Percentiles rank a stretch among this genome's conserved stretches.
These are phyloP conservation scores for Pristionchus japonicus DNA, from an alignment of 2,888 invertebrate genomes.

Conservation along the genomic window DNA sequence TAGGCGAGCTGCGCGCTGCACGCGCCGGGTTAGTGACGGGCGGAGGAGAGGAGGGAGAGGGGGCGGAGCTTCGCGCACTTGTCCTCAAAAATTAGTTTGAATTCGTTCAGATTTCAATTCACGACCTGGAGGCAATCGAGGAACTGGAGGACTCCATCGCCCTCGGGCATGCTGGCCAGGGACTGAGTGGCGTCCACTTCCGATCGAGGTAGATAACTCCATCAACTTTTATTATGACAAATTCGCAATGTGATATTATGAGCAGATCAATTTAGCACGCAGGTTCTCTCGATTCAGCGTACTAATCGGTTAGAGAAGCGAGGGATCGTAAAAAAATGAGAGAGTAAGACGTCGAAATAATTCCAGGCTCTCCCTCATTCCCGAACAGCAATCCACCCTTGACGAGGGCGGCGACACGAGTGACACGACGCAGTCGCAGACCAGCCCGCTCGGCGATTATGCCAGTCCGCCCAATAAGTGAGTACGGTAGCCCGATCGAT, in stretches of 20 bases:
- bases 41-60: no score
- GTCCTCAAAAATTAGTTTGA: no score
- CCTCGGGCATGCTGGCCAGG: not conserved
- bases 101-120: not conserved
- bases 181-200: slow-evolving; percentile 39
- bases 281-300: no score
- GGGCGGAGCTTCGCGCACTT: no score
- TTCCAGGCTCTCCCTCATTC: slow-evolving; percentile 42
- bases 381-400: slow-evolving; percentile 43
- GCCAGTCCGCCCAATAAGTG: slow-evolving; percentile 45
- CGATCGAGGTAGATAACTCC: not conserved
- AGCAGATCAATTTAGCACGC: no score
- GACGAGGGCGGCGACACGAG: slow-evolving; percentile 45
- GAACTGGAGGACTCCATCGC: slow-evolving; percentile 43
- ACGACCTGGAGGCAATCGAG: slow-evolving; percentile 46
- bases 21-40: not conserved
- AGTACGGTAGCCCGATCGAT: not conserved
- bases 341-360: not conserved
- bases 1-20: not conserved
- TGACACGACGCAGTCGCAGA: slow-evolving; percentile 44
- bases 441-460: slow-evolving; percentile 9
- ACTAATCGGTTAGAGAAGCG: no score
- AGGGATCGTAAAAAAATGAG: no score
- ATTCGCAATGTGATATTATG: no score
- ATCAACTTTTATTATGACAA: not conserved